A percentile compares a stretch with the other conserved stretches of the same genome.
Evolutionary conservation across 1,140 invertebrate species (phyloP).

Genomic region (Psix sp.): DNA sequence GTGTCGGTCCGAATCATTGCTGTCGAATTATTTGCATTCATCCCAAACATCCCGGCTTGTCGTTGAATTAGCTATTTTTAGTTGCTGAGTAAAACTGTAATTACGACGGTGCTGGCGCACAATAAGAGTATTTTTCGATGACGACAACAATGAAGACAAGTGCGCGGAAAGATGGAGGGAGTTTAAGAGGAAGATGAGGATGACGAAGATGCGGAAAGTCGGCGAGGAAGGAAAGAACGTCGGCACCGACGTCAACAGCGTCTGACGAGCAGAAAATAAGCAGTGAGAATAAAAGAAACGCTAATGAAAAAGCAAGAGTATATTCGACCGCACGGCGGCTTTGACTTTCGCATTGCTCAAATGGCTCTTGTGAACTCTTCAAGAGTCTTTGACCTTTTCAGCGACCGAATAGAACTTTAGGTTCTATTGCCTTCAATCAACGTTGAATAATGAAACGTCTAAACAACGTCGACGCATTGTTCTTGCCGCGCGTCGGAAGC

Average conservation of each 20-base stretch:
- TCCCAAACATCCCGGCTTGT: too few species aligned
- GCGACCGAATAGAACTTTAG: constrained; percentile 49
- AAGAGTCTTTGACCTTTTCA: constrained; percentile 61
- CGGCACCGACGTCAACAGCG: constrained; percentile 58
- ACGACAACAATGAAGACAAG: constrained; percentile 68
- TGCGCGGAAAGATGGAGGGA: constrained; percentile 43
- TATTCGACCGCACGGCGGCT: constrained; percentile 59
- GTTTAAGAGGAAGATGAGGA: constrained; percentile 47
- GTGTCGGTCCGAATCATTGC: not conserved
- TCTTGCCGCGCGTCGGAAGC: constrained; percentile 23
- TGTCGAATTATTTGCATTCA: not conserved
- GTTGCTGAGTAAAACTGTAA: constrained; percentile 69
- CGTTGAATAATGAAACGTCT: constrained; percentile 53
- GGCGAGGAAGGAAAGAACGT: constrained; percentile 58
- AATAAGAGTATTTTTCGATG: constrained; percentile 65
- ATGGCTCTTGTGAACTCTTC: constrained; percentile 59
- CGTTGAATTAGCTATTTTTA: too few species aligned
- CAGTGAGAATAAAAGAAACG: constrained; percentile 65
- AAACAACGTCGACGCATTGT: constrained; percentile 52
- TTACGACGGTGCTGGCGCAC: constrained; percentile 71
- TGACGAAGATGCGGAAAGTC: constrained; percentile 52
- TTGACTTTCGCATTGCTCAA: constrained; percentile 60
- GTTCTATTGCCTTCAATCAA: constrained; percentile 55
- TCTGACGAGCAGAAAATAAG: constrained; percentile 61
- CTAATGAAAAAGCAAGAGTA: constrained; percentile 68